Evolutionary conservation across 1,140 invertebrate genomes (phyloP).

Genomic region (Brachionus manjavacas): DNA sequence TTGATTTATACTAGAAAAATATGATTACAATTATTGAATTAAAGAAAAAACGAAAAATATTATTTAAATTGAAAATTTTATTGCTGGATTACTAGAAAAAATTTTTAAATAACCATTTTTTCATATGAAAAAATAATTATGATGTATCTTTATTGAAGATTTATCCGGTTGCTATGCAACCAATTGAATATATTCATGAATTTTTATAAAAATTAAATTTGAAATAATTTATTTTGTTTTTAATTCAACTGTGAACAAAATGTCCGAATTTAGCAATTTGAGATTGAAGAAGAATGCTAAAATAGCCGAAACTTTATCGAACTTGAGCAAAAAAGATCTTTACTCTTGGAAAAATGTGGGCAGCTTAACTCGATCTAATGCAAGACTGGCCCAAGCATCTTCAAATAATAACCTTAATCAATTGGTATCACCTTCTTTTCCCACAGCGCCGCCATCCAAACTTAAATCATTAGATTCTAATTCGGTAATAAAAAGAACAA

Average conservation of each 20-base stretch:
- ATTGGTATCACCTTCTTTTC: neutral
- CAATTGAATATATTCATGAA: no score
- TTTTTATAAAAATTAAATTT: neutral
- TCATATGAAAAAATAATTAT: neutral
- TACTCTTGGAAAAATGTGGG: constrained; percentile 21
- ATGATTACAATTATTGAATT: no score
- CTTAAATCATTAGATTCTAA: constrained; percentile 4
- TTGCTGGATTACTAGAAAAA: no score
- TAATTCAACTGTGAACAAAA: neutral
- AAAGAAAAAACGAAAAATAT: no score
- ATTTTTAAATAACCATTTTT: no score
- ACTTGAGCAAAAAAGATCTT: neutral
- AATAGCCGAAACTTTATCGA: neutral
- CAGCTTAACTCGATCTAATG: neutral
- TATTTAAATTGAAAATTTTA: no score
- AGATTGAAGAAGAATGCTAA: constrained; percentile 27
- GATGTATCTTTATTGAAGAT: neutral
- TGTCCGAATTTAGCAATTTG: neutral
- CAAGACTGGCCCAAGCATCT: neutral
- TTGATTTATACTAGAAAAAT: no score
- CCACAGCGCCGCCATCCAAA: neutral
- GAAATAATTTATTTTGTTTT: neutral
- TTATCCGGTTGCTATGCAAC: neutral
- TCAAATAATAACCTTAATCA: neutral
- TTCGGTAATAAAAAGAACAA: neutral